phyloP scores from a whole-genome alignment of 2,113 vertebrate genomes.

The Excalfactoria chinensis region DNA sequence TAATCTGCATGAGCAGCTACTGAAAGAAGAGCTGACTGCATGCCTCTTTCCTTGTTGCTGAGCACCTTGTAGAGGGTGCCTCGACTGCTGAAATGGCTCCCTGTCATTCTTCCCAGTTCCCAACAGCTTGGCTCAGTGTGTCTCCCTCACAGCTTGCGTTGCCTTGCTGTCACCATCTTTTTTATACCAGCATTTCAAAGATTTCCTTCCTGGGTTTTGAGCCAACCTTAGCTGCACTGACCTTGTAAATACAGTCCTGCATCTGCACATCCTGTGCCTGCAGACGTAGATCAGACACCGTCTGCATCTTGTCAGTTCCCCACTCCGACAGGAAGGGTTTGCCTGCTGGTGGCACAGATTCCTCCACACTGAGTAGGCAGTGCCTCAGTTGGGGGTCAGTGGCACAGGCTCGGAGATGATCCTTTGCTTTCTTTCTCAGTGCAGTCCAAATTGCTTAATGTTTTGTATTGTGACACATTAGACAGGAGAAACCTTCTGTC shows the following conservation, averaged over 20 bases:
- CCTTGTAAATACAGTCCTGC: constrained; percentile 1
- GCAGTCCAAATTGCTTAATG: constrained; percentile 1
- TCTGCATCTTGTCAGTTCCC: constrained; percentile 7
- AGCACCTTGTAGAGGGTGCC: neutral
- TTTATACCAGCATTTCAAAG: constrained; percentile 43
- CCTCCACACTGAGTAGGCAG: neutral
- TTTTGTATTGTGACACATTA: constrained; percentile 6
- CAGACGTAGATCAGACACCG: neutral
- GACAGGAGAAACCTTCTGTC: neutral
- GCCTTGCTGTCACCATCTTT: constrained; percentile 16
- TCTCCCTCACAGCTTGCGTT: constrained; percentile 10
- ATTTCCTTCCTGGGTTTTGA: constrained; percentile 23
- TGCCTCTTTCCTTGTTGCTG: neutral
- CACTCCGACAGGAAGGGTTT: neutral
- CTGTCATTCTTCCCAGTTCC: neutral
- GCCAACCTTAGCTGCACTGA: constrained; percentile 20
- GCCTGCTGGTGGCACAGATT: neutral
- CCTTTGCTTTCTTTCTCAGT: neutral
- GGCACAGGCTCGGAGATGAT: neutral
- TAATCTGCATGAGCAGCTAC: neutral
- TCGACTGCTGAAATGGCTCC: neutral
- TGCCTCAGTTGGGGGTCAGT: neutral
- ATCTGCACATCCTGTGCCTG: constrained; percentile 2
- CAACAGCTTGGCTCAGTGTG: neutral
- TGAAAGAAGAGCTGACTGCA: neutral